Conservation (phyloP, 2,888 invertebrate species). For the Bombyx huttoni region DNA sequence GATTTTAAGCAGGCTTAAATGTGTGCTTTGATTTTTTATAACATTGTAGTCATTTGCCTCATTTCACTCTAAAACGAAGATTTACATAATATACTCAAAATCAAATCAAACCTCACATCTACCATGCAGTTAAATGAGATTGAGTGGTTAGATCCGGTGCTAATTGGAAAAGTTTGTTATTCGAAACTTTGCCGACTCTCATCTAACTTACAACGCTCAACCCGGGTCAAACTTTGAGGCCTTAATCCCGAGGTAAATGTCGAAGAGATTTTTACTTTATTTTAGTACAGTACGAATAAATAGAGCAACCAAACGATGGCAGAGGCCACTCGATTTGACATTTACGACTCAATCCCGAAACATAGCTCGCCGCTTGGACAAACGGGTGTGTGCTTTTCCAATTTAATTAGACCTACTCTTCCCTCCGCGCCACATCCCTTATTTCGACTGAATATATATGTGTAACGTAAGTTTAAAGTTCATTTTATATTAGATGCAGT, state of each 20-base stretch:
- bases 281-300: constrained; percentile 47
- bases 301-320: constrained; percentile 53
- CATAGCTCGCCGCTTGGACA: constrained; percentile 45
- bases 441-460: constrained; percentile 13
- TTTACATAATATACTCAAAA: neutral
- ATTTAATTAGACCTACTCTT: constrained; percentile 40
- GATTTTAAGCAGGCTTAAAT: constrained; percentile 26
- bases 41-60: no score
- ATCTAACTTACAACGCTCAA: constrained; percentile 38
- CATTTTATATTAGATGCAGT: constrained; percentile 31
- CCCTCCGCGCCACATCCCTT: constrained; percentile 10
- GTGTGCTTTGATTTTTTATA: constrained; percentile 2
- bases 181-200: constrained; percentile 30
- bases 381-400: constrained; percentile 45
- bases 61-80: no score
- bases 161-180: constrained; percentile 40
- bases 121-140: constrained; percentile 3
- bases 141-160: constrained; percentile 20
- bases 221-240: constrained; percentile 30
- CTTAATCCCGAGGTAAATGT: constrained; percentile 9
- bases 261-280: constrained; percentile 13
- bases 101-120: neutral
- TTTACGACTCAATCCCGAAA: constrained; percentile 70
- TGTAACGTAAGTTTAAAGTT: constrained; percentile 23
- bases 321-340: constrained; percentile 56